Percentiles rank a stretch among this genome's conserved stretches.
Evolutionary conservation across 2,888 invertebrate species (phyloP).

Genomic region (Macropis europaea): DNA sequence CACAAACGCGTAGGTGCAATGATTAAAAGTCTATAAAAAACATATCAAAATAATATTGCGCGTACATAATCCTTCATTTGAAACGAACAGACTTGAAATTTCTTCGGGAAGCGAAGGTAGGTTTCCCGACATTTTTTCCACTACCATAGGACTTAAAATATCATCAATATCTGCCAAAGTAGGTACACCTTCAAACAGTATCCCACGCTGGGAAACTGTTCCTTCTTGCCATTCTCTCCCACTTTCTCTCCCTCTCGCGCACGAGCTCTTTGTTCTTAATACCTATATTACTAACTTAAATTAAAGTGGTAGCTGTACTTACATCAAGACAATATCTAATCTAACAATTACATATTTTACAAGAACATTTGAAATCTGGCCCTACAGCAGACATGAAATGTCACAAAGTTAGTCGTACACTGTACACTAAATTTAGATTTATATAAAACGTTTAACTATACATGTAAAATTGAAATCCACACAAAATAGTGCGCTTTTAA

Average conservation of each 20-base stretch:
- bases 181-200: conserved; percentile 70
- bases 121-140: conserved; percentile 11
- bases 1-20: conserved; percentile 56
- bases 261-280: conserved; percentile 63
- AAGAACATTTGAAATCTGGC: conserved; percentile 70
- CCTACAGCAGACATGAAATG: conserved; percentile 67
- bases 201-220: conserved; percentile 63
- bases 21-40: conserved; percentile 50
- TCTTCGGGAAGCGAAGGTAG: conserved; percentile 22
- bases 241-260: conserved; percentile 48
- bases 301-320: conserved; percentile 69
- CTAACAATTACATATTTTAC: conserved; percentile 75
- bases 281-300: conserved; percentile 66
- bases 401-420: conserved; percentile 67
- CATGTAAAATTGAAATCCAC: conserved; percentile 15
- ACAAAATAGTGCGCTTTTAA: conserved; percentile 3
- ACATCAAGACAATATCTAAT: conserved; percentile 71
- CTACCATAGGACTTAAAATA: conserved; percentile 51
- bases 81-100: conserved; percentile 36
- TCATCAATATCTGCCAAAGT: conserved; percentile 78
- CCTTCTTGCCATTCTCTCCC: conserved; percentile 65
- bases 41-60: conserved; percentile 49
- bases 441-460: conserved; percentile 39
- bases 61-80: conserved; percentile 19
- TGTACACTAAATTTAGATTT: conserved; percentile 71